These are phyloP conservation scores for Araneus ventricosus DNA, from an alignment of 1,140 invertebrate genomes.

Conservation along the genomic window DNA sequence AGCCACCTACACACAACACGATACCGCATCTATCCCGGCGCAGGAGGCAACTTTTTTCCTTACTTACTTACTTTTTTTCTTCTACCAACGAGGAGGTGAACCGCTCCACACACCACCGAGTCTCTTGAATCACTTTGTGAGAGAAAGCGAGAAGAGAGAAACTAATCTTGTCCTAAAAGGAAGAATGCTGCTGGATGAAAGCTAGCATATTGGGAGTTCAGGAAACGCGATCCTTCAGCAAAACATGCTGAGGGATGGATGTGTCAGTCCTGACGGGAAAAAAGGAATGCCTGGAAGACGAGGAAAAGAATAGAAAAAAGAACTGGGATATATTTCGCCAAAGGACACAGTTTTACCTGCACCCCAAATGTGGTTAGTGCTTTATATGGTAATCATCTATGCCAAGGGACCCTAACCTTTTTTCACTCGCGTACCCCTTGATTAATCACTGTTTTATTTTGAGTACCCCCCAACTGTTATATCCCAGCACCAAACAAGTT, in stretches of 20 bases:
- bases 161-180: background rate
- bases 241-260: conserved; percentile 7
- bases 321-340: background rate
- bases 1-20: background rate
- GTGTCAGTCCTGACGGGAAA: too few species aligned
- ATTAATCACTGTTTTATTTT: too few species aligned
- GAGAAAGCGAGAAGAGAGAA: background rate
- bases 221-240: background rate
- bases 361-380: too few species aligned
- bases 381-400: too few species aligned
- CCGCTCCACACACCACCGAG: background rate
- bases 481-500: too few species aligned
- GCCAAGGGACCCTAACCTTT: too few species aligned
- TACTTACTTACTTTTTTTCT: background rate
- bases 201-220: background rate
- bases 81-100: background rate
- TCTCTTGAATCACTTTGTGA: conserved; percentile 21
- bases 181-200: background rate
- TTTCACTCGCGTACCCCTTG: too few species aligned
- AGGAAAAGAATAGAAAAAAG: background rate
- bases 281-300: background rate
- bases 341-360: too few species aligned
- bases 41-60: background rate
- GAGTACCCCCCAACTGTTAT: too few species aligned
- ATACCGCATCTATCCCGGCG: background rate